phyloP scores from a whole-genome alignment of 1,140 invertebrate genomes.

The Drosophila micromelanica region DNA sequence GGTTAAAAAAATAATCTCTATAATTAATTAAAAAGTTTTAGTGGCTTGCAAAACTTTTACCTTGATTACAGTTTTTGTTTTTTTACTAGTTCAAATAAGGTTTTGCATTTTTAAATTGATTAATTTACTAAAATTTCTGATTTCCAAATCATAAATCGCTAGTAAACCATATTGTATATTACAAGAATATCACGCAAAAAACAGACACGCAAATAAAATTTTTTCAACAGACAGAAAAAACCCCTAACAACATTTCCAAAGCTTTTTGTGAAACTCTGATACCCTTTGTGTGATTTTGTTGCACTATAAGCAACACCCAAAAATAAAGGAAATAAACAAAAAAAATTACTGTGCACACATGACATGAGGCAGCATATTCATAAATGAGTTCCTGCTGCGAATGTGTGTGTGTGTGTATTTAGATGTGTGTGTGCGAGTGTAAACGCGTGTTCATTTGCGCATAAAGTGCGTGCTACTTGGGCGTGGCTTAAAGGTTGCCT shows the following conservation, averaged over 20 bases:
- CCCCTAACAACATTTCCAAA: neutral
- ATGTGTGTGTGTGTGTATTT: constrained; percentile 2
- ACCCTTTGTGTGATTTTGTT: constrained; percentile 9
- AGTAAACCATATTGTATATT: no score
- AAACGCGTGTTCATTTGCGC: constrained; percentile 48
- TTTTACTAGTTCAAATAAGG: no score
- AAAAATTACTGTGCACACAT: constrained; percentile 29
- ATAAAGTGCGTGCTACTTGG: constrained; percentile 53
- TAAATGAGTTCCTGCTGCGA: constrained; percentile 39
- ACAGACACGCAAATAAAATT: no score
- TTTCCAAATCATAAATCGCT: no score
- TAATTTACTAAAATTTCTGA: no score
- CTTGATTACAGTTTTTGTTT: no score
- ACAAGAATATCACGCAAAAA: no score
- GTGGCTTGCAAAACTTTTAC: no score
- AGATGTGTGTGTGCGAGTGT: constrained; percentile 29
- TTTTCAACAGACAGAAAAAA: no score
- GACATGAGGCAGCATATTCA: constrained; percentile 51
- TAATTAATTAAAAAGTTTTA: no score
- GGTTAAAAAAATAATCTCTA: no score
- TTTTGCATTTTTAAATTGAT: no score
- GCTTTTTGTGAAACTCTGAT: constrained; percentile 1
- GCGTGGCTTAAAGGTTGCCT: constrained; percentile 39
- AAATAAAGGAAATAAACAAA: constrained; percentile 5
- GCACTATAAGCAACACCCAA: constrained; percentile 7